phyloP scores from a whole-genome alignment of 1,140 invertebrate species.

The Nasonia giraulti region DNA sequence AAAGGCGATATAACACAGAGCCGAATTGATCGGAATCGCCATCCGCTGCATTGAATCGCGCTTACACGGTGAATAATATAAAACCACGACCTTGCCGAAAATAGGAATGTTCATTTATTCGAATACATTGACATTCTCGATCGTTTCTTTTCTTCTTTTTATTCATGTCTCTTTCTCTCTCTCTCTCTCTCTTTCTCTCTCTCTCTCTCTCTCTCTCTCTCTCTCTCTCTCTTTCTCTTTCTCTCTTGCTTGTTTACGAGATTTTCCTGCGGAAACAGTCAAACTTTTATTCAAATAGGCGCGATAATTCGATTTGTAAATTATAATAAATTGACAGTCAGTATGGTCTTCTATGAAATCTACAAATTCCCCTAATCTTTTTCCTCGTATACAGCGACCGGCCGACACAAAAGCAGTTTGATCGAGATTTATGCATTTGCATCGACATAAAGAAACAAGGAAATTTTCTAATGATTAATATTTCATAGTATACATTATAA shows the following conservation, averaged over 20 bases:
- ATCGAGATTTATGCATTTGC: neutral
- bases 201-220: too few species aligned
- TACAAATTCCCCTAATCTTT: neutral
- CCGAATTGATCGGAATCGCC: conserved; percentile 32
- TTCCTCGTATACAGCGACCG: neutral
- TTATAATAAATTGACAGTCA: too few species aligned
- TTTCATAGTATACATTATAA: conserved; percentile 11
- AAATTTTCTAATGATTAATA: conserved; percentile 34
- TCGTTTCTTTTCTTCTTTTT: conserved; percentile 6
- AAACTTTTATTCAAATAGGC: too few species aligned
- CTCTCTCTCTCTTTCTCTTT: too few species aligned
- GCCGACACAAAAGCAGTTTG: neutral
- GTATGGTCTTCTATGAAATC: too few species aligned
- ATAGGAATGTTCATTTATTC: conserved; percentile 36
- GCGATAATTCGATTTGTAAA: too few species aligned
- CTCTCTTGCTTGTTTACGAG: neutral
- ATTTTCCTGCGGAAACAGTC: neutral
- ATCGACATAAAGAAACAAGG: neutral
- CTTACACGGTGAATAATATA: conserved; percentile 28
- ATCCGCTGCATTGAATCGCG: conserved; percentile 41
- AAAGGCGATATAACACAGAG: conserved; percentile 19
- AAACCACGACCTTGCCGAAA: conserved; percentile 46
- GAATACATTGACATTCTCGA: conserved; percentile 22
- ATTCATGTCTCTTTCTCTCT: too few species aligned
- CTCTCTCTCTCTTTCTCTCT: too few species aligned